Evolutionary conservation across 2,113 vertebrate species (phyloP).

Genomic region (Ptychochromis oligacanthus): DNA sequence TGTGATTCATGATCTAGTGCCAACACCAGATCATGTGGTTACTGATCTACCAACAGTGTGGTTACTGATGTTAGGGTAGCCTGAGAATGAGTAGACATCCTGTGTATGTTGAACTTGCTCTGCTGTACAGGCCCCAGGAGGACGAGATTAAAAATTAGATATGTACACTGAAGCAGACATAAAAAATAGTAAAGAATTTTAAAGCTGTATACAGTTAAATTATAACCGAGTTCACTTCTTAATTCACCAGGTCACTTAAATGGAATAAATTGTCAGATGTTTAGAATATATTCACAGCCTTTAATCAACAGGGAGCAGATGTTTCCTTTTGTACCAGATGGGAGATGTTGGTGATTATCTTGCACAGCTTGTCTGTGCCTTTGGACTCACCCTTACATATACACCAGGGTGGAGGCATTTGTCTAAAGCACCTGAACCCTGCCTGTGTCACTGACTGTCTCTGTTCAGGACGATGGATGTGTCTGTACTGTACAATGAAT

Average conservation of each 20-base stretch:
- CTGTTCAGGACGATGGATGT: neutral
- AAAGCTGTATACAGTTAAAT: neutral
- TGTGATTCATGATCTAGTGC: neutral
- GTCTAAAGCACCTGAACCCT: neutral
- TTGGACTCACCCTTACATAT: neutral
- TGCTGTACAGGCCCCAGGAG: neutral
- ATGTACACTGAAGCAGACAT: neutral
- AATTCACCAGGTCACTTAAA: neutral
- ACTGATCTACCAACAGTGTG: no score
- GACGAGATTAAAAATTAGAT: neutral
- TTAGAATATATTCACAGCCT: neutral
- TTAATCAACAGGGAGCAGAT: constrained; percentile 25
- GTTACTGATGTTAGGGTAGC: neutral
- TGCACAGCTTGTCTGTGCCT: constrained; percentile 4
- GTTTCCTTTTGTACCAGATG: constrained; percentile 28
- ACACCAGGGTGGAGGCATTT: neutral
- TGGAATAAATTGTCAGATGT: neutral
- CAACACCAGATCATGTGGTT: accelerated
- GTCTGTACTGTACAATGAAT: neutral
- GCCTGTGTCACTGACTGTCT: neutral
- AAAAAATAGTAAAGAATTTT: neutral
- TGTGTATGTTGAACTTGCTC: neutral
- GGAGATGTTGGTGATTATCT: constrained; percentile 3
- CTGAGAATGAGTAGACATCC: neutral
- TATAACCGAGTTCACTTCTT: neutral